Percentiles rank a stretch among this genome's conserved stretches.
Conservation (phyloP, 2,888 invertebrate genomes). For the Xestobium rufovillosum region DNA sequence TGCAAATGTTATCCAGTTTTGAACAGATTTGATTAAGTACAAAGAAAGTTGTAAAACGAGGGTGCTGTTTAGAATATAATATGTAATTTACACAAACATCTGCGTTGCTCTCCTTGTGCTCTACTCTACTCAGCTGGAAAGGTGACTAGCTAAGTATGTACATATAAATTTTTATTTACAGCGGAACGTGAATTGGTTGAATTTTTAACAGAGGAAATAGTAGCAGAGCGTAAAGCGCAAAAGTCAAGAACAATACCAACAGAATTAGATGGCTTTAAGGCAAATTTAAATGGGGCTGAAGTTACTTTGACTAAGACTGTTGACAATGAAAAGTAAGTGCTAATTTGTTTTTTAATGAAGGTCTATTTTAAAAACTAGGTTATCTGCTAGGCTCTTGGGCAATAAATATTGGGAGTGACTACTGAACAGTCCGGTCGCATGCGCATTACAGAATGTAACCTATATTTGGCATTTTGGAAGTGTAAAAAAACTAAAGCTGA, state of each 20-base stretch:
- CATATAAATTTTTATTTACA: slow-evolving; percentile 35
- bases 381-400: not conserved
- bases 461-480: too few species aligned
- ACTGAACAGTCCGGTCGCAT: too few species aligned
- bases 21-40: too few species aligned
- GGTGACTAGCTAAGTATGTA: not conserved
- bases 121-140: slow-evolving; percentile 3
- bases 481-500: too few species aligned
- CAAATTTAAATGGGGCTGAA: slow-evolving; percentile 74
- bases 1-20: too few species aligned
- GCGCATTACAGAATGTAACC: too few species aligned
- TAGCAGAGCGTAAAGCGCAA: slow-evolving; percentile 79
- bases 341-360: not conserved
- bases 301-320: slow-evolving; percentile 70
- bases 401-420: too few species aligned
- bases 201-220: slow-evolving; percentile 89
- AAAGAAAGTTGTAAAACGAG: too few species aligned
- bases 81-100: too few species aligned
- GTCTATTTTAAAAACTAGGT: not conserved
- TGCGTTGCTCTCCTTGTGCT: not conserved
- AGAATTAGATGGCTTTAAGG: slow-evolving; percentile 73
- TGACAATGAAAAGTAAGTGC: slow-evolving; percentile 62
- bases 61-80: too few species aligned
- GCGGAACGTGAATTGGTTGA: slow-evolving; percentile 83
- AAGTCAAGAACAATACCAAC: slow-evolving; percentile 67